Evolutionary conservation across 2,113 vertebrate genomes (phyloP).

Genomic region (Eolophus roseicapilla): DNA sequence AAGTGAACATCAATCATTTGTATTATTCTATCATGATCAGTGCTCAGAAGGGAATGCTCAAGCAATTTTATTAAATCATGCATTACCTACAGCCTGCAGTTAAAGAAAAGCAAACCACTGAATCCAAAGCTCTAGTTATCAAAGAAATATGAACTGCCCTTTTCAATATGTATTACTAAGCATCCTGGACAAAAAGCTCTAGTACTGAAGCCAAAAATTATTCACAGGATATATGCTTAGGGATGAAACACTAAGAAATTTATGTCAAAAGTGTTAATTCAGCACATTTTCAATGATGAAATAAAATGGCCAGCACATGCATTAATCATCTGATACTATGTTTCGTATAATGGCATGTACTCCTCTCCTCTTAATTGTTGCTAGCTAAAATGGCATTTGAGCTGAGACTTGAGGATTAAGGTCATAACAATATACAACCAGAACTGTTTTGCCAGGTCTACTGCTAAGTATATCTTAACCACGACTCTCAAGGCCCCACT

Average conservation of each 20-base stretch:
- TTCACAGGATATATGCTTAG: neutral
- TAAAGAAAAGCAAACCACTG: slow-evolving; percentile 34
- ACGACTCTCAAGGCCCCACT: neutral
- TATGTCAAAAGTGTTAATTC: slow-evolving; percentile 37
- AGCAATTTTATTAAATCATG: slow-evolving; percentile 47
- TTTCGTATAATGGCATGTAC: neutral
- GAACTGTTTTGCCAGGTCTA: neutral
- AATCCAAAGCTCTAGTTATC: slow-evolving; percentile 7
- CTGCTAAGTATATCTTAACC: neutral
- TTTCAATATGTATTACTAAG: neutral
- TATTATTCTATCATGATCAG: slow-evolving; percentile 43
- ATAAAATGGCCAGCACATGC: neutral
- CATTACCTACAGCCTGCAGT: slow-evolving; percentile 14
- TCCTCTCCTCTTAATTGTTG: slow-evolving; percentile 17
- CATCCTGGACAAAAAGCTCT: neutral
- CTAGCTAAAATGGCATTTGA: neutral
- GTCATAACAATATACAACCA: neutral
- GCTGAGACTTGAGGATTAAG: neutral
- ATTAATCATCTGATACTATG: slow-evolving; percentile 38
- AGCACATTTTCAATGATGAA: slow-evolving; percentile 20
- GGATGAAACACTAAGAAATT: neutral
- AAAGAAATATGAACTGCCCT: slow-evolving; percentile 9
- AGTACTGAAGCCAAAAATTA: neutral
- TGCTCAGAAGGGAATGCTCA: slow-evolving; percentile 37
- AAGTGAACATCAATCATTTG: slow-evolving; percentile 44